Base-by-base conservation (phyloP, 2,888 invertebrate species). In the Idaea straminata region DNA sequence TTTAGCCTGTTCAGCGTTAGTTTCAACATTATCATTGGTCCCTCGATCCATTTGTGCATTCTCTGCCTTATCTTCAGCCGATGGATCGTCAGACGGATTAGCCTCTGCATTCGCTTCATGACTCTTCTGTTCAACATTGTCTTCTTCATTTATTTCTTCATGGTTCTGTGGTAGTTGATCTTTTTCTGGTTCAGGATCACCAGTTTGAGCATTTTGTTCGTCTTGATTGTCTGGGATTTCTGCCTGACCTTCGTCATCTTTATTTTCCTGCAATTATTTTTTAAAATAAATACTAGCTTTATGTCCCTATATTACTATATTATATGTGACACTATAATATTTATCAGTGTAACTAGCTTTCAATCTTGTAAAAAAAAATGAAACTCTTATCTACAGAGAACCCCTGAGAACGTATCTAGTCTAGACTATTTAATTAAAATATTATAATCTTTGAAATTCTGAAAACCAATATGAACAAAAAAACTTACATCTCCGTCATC, bases 41-140 rank as follows among this genome's bases (percentile, higher is more conserved):
- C 93, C 93, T 65, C 73, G 79, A 5, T 91, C 85, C 88, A 87
- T 88, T 70, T 91, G 83, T 0, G 93, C 93, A 60, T 94, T 93
- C 66, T 94, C 93, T 0, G 88, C 90, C 61, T 85, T 90, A 16
- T 93, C 88, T 57, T 93, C 91, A 0, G 90, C 87, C 0, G 92
- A 84, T 0, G 93, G 89, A 60, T 94, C 91, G 69, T 93, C 85
- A 64, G 92, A 91, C 1, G 92, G 92, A 73, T 92, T 92, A 2
- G 94, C 91, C 73, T 93, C 87, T 64, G 94, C 92, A 71, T 94
- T 93, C 0, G 93, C 84, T 62, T 93, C 91, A 57, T 87, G 88
- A 34, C 87, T 84, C 67, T 92, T 88, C 36, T 93, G 85, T 63
- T 92, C 91, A 0, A 86, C 78, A 67, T 88, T 83, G 73, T 92